Percentiles rank a stretch among this genome's conserved stretches.
These are phyloP conservation scores for Microcebus griseorufus DNA, from an alignment of 2,113 vertebrate genomes.

Conservation along the genomic window DNA sequence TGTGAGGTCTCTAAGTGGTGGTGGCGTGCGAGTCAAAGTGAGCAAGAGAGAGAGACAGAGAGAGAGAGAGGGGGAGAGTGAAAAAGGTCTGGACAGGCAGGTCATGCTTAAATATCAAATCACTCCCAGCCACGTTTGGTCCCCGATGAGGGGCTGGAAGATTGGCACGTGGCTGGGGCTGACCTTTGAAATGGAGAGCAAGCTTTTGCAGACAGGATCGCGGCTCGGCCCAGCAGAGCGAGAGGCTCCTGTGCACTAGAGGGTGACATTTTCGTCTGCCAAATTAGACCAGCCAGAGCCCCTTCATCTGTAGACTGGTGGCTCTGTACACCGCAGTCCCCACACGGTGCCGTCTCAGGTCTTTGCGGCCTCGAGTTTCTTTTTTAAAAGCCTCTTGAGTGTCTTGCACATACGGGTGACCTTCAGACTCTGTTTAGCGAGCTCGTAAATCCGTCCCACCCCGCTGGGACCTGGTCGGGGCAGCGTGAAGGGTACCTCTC, in stretches of 20 bases:
- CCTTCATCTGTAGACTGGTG: background rate
- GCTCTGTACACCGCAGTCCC: background rate
- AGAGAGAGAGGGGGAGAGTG: background rate
- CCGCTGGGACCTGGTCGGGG: background rate
- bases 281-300: conserved; percentile 23
- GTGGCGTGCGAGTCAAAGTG: background rate
- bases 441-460: background rate
- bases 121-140: background rate
- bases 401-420: background rate
- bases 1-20: background rate
- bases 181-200: conserved; percentile 48
- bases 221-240: background rate
- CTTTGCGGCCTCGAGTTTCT: background rate
- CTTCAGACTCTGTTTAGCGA: conserved; percentile 27
- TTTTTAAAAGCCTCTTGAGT: conserved; percentile 30
- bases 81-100: background rate
- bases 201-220: conserved; percentile 17
- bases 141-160: background rate
- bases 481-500: background rate
- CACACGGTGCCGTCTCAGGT: background rate
- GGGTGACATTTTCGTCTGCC: background rate
- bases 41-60: background rate
- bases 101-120: conserved; percentile 44
- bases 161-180: background rate
- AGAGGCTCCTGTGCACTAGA: background rate